phyloP scores from a whole-genome alignment of 2,888 invertebrate species.

The Cephalotes varians region DNA sequence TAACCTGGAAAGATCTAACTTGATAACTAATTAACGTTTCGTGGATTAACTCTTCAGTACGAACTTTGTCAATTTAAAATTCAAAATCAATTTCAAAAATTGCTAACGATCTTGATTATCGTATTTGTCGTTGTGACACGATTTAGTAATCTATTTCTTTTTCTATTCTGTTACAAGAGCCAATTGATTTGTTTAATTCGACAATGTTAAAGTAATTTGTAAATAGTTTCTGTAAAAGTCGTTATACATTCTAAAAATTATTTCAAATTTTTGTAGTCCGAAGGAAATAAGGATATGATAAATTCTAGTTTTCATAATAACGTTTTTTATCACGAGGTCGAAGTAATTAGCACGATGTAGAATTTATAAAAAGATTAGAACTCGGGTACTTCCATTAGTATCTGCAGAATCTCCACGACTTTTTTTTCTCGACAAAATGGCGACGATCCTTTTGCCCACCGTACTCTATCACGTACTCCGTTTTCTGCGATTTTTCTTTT shows the following conservation, averaged over 20 bases:
- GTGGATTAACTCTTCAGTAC: constrained; percentile 54
- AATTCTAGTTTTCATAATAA: neutral
- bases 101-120: constrained; percentile 54
- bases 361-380: constrained; percentile 23
- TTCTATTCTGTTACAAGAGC: neutral
- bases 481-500: constrained; percentile 9
- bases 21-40: constrained; percentile 69
- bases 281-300: neutral
- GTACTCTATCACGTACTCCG: constrained; percentile 23
- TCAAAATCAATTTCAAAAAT: constrained; percentile 21
- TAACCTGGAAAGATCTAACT: constrained; percentile 74
- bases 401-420: constrained; percentile 3
- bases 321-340: neutral
- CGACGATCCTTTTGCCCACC: constrained; percentile 16
- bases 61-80: constrained; percentile 28
- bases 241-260: neutral
- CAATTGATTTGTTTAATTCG: neutral
- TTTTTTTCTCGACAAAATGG: constrained; percentile 28
- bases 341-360: constrained; percentile 17
- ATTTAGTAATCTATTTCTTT: constrained; percentile 7
- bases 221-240: neutral
- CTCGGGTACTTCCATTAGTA: constrained; percentile 21
- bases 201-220: neutral
- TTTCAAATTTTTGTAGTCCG: neutral
- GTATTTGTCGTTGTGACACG: constrained; percentile 49